A percentile compares a stretch with the other conserved stretches of the same genome.
phyloP scores from a whole-genome alignment of 1,140 invertebrate genomes.

The Papilio helenus region DNA sequence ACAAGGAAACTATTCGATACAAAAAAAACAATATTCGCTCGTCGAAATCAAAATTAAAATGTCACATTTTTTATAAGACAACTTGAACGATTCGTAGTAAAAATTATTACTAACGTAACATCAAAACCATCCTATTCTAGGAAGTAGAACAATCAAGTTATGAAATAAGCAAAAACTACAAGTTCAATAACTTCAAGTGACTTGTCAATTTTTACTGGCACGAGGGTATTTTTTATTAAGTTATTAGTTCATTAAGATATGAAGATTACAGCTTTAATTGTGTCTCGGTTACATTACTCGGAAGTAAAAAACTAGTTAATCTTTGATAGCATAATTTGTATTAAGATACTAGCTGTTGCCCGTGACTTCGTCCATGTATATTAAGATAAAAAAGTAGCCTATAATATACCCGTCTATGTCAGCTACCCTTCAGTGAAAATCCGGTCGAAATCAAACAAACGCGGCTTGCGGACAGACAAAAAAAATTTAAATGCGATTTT shows the following conservation, averaged over 20 bases:
- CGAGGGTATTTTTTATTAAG: background rate
- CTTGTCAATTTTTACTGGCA: constrained; percentile 3
- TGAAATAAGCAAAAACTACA: background rate
- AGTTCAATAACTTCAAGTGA: constrained; percentile 30
- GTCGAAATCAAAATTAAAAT: too few species aligned
- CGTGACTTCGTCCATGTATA: too few species aligned
- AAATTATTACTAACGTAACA: background rate
- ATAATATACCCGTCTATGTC: too few species aligned
- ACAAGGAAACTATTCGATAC: too few species aligned
- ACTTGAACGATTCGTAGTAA: background rate
- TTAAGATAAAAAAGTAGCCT: too few species aligned
- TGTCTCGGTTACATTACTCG: background rate
- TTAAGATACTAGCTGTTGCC: too few species aligned
- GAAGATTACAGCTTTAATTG: constrained; percentile 26
- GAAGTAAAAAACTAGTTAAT: background rate
- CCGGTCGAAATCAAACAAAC: too few species aligned
- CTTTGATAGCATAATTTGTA: too few species aligned
- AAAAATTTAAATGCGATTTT: too few species aligned
- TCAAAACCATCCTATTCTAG: background rate
- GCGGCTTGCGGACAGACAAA: too few species aligned
- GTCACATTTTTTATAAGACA: background rate
- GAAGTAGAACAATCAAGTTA: constrained; percentile 11
- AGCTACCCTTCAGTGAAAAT: too few species aligned
- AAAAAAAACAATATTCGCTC: too few species aligned
- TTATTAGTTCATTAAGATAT: background rate